These are phyloP conservation scores for Graptemys geographica DNA, from an alignment of 2,797 vertebrate species.

Conservation along the genomic window DNA sequence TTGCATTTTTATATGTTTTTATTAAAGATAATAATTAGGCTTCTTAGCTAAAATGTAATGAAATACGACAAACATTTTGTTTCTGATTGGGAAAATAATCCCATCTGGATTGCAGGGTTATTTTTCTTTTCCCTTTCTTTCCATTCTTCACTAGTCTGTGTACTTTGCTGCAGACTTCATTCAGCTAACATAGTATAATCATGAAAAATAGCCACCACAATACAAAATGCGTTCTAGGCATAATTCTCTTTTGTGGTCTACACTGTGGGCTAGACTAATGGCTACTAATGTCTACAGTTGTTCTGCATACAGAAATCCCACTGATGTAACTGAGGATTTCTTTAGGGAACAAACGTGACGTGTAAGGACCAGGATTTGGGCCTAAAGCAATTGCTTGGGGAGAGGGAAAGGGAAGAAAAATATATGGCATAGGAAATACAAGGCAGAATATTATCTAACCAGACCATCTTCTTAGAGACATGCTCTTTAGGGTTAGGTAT, in stretches of 20 bases:
- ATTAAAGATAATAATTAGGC: neutral
- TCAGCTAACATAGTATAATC: neutral
- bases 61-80: neutral
- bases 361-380: neutral
- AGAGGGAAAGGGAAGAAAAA: neutral
- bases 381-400: too few species aligned
- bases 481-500: neutral
- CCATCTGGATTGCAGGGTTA: neutral
- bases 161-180: neutral
- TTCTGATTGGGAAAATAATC: neutral
- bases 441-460: neutral
- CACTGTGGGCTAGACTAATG: neutral
- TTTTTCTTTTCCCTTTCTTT: neutral
- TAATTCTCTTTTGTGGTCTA: neutral
- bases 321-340: neutral
- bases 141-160: neutral
- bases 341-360: neutral
- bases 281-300: neutral
- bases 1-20: neutral
- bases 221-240: neutral
- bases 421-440: neutral
- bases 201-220: neutral
- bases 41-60: neutral
- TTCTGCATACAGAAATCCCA: neutral
- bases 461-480: neutral